phyloP scores from a whole-genome alignment of 2,888 invertebrate species.

The Kryphioiulus occultus region DNA sequence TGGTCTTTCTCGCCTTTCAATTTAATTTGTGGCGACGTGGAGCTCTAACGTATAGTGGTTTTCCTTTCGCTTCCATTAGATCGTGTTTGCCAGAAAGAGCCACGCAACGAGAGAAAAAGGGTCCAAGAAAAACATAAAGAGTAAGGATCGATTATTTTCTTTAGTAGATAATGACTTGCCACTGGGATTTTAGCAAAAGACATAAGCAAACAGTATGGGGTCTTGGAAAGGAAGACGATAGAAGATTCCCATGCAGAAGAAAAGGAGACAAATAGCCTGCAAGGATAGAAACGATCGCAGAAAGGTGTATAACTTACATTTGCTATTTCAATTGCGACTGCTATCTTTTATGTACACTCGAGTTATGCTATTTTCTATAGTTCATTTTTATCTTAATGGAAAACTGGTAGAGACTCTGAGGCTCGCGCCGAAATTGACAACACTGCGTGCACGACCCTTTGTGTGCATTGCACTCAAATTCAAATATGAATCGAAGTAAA shows the following conservation, averaged over 20 bases:
- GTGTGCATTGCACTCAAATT: neutral
- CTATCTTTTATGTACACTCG: constrained; percentile 23
- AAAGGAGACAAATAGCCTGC: constrained; percentile 23
- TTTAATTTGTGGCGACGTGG: neutral
- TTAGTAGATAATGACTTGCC: constrained; percentile 23
- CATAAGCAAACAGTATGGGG: constrained; percentile 1
- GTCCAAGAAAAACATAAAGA: constrained; percentile 23
- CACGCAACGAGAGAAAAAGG: neutral
- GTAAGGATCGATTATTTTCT: constrained; percentile 23
- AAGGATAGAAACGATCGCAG: constrained; percentile 1
- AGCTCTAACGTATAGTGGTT: neutral
- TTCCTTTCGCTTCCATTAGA: constrained; percentile 9
- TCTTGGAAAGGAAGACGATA: neutral
- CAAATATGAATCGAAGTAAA: neutral
- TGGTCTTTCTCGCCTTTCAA: constrained; percentile 23
- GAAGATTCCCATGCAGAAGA: constrained; percentile 6
- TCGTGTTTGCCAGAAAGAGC: constrained; percentile 14
- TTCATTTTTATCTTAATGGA: constrained; percentile 23
- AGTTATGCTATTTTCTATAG: constrained; percentile 13
- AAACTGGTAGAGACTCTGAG: neutral
- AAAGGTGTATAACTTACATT: constrained; percentile 23
- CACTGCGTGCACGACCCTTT: neutral
- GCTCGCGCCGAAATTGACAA: neutral
- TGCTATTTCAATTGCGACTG: constrained; percentile 23
- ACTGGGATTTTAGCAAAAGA: constrained; percentile 23